phyloP scores from a whole-genome alignment of 2,797 vertebrate species.

The Sphenodon punctatus region DNA sequence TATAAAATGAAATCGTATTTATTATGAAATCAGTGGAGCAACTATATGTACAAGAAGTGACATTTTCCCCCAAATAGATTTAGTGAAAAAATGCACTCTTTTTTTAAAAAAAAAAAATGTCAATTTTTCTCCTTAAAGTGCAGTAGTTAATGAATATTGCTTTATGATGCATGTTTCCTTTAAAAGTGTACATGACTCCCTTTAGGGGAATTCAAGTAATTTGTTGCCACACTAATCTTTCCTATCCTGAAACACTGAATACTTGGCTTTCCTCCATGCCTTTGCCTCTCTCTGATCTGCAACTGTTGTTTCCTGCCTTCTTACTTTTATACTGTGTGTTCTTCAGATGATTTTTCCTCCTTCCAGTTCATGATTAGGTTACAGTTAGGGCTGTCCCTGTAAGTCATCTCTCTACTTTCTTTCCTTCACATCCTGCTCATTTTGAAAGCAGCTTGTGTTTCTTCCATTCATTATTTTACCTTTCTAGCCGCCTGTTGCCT shows the following conservation, averaged over 20 bases:
- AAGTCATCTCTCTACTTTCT: constrained; percentile 71
- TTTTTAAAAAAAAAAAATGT: constrained; percentile 54
- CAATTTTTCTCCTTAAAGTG: constrained; percentile 70
- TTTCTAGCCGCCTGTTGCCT: constrained; percentile 46
- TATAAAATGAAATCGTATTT: neutral
- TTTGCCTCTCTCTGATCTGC: constrained; percentile 59
- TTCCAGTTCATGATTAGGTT: constrained; percentile 72
- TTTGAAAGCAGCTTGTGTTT: constrained; percentile 52
- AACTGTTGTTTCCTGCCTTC: constrained; percentile 54
- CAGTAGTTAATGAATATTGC: constrained; percentile 72
- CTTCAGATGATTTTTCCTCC: constrained; percentile 67
- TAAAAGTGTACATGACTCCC: constrained; percentile 76
- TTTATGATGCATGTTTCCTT: constrained; percentile 75
- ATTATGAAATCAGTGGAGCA: constrained; percentile 23
- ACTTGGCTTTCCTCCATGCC: constrained; percentile 72
- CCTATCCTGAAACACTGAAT: constrained; percentile 73
- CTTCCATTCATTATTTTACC: constrained; percentile 51
- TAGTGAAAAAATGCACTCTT: constrained; percentile 30
- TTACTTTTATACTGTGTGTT: constrained; percentile 51
- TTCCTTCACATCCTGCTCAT: constrained; percentile 53
- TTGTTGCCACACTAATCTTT: constrained; percentile 72
- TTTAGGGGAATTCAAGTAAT: constrained; percentile 77
- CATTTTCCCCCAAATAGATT: constrained; percentile 44
- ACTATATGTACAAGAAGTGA: neutral
- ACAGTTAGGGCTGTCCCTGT: constrained; percentile 60